Evolutionary conservation across 2,113 vertebrate genomes (phyloP).

Genomic region (Trogon melanurus): DNA sequence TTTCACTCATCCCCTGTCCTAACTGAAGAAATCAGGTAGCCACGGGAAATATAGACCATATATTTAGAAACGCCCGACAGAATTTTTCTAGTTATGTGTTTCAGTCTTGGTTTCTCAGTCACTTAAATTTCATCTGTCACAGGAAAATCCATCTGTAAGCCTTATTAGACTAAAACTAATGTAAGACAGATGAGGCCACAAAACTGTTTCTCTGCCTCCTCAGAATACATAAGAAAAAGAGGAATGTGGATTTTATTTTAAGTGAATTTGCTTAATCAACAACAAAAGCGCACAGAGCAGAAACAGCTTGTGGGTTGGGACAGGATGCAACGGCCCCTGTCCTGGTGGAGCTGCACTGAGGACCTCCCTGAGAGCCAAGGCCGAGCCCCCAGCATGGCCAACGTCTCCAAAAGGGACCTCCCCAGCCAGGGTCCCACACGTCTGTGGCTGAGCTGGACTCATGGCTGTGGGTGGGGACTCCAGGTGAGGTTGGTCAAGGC

Average conservation of each 20-base stretch:
- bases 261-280: neutral
- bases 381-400: neutral
- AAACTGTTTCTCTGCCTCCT: neutral
- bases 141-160: constrained; percentile 12
- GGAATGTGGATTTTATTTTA: neutral
- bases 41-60: neutral
- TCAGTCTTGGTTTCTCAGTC: neutral
- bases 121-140: neutral
- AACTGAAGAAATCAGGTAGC: neutral
- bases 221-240: too few species aligned
- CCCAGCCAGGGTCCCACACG: neutral
- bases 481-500: neutral
- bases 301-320: neutral
- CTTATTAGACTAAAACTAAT: neutral
- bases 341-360: neutral
- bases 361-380: neutral
- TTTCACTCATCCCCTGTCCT: neutral
- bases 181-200: neutral
- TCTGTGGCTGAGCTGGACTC: neutral
- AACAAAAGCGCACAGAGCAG: neutral
- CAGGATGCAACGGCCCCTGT: neutral
- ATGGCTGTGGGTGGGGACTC: too few species aligned
- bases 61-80: neutral
- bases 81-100: neutral
- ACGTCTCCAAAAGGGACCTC: neutral